A percentile compares a stretch with the other conserved stretches of the same genome.
Evolutionary conservation across 2,797 vertebrate species (phyloP).

Genomic region (Acrocephalus scirpaceus): DNA sequence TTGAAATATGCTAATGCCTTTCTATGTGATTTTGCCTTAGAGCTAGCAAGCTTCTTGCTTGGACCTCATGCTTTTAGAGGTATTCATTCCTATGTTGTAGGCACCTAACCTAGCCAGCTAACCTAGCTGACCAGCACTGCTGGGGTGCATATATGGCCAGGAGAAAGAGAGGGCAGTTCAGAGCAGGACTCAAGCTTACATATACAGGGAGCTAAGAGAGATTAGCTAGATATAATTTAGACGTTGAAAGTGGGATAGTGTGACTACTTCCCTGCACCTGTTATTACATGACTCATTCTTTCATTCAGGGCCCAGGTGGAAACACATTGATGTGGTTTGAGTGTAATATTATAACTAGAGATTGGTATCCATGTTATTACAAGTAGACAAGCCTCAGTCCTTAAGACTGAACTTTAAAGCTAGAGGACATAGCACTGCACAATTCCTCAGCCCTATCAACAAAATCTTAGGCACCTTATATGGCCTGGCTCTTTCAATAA

Average conservation of each 20-base stretch:
- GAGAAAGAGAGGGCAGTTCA: neutral
- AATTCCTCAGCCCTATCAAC: neutral
- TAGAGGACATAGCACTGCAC: neutral
- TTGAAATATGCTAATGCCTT: fast-evolving
- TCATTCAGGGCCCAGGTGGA: conserved; percentile 44
- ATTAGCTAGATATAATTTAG: conserved; percentile 46
- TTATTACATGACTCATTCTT: conserved; percentile 61
- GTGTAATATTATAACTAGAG: conserved; percentile 49
- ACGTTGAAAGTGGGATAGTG: conserved; percentile 38
- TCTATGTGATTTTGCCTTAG: neutral
- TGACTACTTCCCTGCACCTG: conserved; percentile 55
- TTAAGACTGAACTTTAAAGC: neutral
- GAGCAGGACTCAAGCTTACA: neutral
- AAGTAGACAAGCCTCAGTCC: neutral
- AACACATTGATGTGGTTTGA: conserved; percentile 57
- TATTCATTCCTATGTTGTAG: neutral
- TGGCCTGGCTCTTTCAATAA: neutral
- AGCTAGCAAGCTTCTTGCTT: neutral
- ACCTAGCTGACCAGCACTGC: neutral
- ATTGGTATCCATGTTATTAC: conserved; percentile 34
- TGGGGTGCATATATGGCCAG: neutral
- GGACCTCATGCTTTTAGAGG: neutral
- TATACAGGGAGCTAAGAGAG: neutral
- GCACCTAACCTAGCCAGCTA: neutral
- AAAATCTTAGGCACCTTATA: neutral